phyloP scores from a whole-genome alignment of 2,113 vertebrate genomes.

The Felis chaus region DNA sequence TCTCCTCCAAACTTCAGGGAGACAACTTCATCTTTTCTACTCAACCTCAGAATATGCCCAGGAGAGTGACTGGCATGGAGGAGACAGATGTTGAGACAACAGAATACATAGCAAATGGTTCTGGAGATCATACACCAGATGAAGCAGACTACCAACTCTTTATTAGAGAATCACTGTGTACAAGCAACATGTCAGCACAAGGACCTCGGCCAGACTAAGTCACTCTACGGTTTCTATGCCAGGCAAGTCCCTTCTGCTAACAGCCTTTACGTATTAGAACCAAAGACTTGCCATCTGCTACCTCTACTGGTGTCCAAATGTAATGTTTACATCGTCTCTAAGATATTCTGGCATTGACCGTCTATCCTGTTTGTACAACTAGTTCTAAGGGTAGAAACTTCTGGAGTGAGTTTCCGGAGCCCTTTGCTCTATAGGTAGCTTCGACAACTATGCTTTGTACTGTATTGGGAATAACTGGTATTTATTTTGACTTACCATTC shows the following conservation, averaged over 20 bases:
- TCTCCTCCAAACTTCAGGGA: neutral
- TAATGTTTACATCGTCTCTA: neutral
- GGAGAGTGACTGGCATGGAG: neutral
- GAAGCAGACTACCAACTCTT: neutral
- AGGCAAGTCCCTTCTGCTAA: neutral
- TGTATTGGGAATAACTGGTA: neutral
- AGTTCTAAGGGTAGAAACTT: neutral
- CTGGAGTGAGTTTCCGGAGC: neutral
- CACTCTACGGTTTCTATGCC: neutral
- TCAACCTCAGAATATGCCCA: neutral
- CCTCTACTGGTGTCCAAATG: neutral
- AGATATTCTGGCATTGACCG: neutral
- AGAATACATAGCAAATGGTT: neutral
- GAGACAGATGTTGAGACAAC: neutral
- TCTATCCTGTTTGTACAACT: neutral
- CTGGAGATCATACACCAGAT: neutral
- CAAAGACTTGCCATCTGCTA: neutral
- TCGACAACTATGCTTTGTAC: neutral
- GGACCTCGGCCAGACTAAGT: neutral
- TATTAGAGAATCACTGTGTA: neutral
- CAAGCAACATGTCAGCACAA: neutral
- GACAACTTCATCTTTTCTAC: neutral
- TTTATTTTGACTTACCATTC: neutral
- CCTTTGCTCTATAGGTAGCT: neutral
- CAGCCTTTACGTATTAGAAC: neutral